phyloP scores from a whole-genome alignment of 1,140 invertebrate genomes.

The Zaprionus nigranus region DNA sequence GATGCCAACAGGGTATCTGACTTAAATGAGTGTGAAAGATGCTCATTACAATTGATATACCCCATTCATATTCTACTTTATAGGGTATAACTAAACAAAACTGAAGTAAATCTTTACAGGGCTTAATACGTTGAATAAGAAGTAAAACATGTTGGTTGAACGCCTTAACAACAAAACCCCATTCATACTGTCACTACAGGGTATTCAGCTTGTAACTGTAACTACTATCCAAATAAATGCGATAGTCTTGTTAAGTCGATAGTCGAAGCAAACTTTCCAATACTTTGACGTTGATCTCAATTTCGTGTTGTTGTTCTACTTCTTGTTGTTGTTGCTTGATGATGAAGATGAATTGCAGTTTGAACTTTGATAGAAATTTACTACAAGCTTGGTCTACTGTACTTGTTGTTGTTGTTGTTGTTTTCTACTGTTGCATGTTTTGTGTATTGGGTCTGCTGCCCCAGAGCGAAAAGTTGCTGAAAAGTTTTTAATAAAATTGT shows the following conservation, averaged over 20 bases:
- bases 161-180: neutral
- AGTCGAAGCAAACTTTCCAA: conserved; percentile 45
- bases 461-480: conserved; percentile 31
- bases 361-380: conserved; percentile 66
- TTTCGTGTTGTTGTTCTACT: conserved; percentile 20
- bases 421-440: conserved; percentile 37
- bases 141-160: too few species aligned
- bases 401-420: neutral
- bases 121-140: too few species aligned
- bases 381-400: conserved; percentile 47
- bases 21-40: neutral
- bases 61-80: neutral
- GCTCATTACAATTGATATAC: neutral
- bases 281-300: conserved; percentile 39
- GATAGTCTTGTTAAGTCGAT: conserved; percentile 60
- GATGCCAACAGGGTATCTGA: neutral
- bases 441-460: conserved; percentile 6
- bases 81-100: too few species aligned
- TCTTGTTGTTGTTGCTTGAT: conserved; percentile 33
- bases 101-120: too few species aligned
- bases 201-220: conserved; percentile 35
- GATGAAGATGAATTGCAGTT: conserved; percentile 81
- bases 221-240: conserved; percentile 48
- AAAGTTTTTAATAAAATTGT: conserved; percentile 69
- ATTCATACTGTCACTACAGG: neutral